Evolutionary conservation across 92 coral and sea anemone genomes (phyloP), one percentile per base, ranked within the genome.

Genomic region (Diadumene lineata): DNA sequence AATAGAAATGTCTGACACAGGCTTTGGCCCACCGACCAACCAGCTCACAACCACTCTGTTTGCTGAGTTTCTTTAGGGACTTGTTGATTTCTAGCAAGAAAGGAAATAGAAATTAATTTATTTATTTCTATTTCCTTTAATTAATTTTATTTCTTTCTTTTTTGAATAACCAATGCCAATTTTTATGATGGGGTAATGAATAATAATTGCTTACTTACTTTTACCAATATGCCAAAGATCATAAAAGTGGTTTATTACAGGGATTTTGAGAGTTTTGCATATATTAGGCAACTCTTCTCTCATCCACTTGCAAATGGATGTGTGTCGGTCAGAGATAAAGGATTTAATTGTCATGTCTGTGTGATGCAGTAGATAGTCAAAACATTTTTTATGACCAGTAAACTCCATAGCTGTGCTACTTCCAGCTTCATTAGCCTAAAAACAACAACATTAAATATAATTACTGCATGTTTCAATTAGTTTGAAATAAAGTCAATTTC

Each of bases 271-370:
- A 44, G 81, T 33, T 83, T 81, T 1, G 33, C 30, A 64, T 31
- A 30, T 31, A 11, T 64, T 64, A 31, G 79, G 79, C 24, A 60
- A 43, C 50, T 78, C 80, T 2, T 75, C 90, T 51, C 79, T 78
- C 94, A 89, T 89, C 90, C 94, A 85, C 82, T 89, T 44, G 85
- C 61, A 43, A 84, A 62, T 88, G 16, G 83, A 46, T 1, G 75
- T 26, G 55, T 85, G 93, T 3, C 87, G 50, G 77, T 88, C 89
- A 10, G 90, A 80, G 31, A 81, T 73, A 70, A 76, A 88, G 19
- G 81, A 75, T 57, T 60, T 88, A 31, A 88, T 85, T 28, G 80
- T 77, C 82, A 88, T 70, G 13, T 80, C 87, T 29, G 89, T 80
- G 8, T 83, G 87, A 34, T 70, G 29, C 28, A 88, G 85, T 28